These are phyloP conservation scores for Melanostoma scalare DNA, from an alignment of 2,888 invertebrate genomes.

Conservation along the genomic window DNA sequence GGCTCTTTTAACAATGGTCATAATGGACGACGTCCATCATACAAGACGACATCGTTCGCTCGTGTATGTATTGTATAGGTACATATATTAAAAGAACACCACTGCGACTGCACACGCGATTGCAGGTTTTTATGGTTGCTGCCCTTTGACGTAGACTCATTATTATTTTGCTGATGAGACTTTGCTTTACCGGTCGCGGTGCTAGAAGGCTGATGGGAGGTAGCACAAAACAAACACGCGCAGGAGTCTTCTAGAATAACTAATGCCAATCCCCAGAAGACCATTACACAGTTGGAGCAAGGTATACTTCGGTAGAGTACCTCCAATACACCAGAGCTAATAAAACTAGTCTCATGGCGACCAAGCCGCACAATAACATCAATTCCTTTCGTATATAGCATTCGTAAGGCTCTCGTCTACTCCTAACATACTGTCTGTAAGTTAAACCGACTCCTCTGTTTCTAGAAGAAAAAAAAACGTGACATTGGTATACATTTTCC, in stretches of 20 bases:
- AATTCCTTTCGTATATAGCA: slow-evolving; percentile 10
- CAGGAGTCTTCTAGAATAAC: slow-evolving; percentile 60
- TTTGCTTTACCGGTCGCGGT: slow-evolving; percentile 60
- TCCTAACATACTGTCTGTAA: background rate
- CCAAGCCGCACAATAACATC: slow-evolving; percentile 35
- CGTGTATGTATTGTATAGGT: background rate
- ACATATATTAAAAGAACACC: slow-evolving; percentile 12
- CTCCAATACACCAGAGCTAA: slow-evolving; percentile 28
- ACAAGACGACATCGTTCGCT: slow-evolving; percentile 7
- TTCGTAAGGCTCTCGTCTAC: slow-evolving; percentile 18
- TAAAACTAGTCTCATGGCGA: slow-evolving; percentile 51
- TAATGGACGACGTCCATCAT: slow-evolving; percentile 37
- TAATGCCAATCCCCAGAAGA: slow-evolving; percentile 58
- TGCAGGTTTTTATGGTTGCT: slow-evolving; percentile 43
- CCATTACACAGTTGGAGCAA: slow-evolving; percentile 18
- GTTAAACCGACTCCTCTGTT: slow-evolving; percentile 20
- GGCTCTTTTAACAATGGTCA: slow-evolving; percentile 23
- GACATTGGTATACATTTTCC: slow-evolving; percentile 67
- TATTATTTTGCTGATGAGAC: slow-evolving; percentile 64
- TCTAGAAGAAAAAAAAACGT: slow-evolving; percentile 45
- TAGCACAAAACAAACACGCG: background rate
- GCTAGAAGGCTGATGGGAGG: slow-evolving; percentile 15
- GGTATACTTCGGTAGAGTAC: background rate
- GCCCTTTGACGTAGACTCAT: slow-evolving; percentile 69
- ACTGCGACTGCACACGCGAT: slow-evolving; percentile 50